These are phyloP conservation scores for Plutomurus gul DNA, from an alignment of 1,140 invertebrate species.

Conservation along the genomic window DNA sequence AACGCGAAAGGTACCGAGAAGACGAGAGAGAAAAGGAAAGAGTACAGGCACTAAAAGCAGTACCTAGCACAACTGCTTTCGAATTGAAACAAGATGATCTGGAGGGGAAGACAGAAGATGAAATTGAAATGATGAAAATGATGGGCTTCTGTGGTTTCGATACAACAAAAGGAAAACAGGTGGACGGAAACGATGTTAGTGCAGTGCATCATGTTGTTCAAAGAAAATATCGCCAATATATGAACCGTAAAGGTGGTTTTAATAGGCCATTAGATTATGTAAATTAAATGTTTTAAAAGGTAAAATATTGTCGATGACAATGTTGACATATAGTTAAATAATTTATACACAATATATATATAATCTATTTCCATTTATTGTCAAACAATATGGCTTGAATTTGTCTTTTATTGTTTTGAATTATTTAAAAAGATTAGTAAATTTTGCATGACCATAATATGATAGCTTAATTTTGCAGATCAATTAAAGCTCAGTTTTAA, in stretches of 20 bases:
- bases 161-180: slow-evolving; percentile 92
- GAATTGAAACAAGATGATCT: slow-evolving; percentile 68
- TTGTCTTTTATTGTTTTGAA: too few relatives aligned
- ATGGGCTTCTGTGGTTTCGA: slow-evolving; percentile 96
- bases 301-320: background rate
- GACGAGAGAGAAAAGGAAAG: background rate
- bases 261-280: slow-evolving; percentile 97
- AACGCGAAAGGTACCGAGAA: slow-evolving; percentile 46
- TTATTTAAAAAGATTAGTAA: too few relatives aligned
- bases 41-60: slow-evolving; percentile 30
- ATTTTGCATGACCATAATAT: too few relatives aligned
- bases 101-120: slow-evolving; percentile 83
- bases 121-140: slow-evolving; percentile 92
- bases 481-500: too few relatives aligned
- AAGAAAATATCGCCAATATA: slow-evolving; percentile 97
- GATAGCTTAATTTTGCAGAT: too few relatives aligned
- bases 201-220: slow-evolving; percentile 94
- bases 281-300: slow-evolving; percentile 37
- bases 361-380: too few relatives aligned
- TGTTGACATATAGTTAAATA: too few relatives aligned
- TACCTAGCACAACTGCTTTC: background rate
- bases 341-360: too few relatives aligned
- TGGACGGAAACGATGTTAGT: slow-evolving; percentile 88
- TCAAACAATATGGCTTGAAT: too few relatives aligned
- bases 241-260: slow-evolving; percentile 99